Evolutionary conservation across 2,888 invertebrate genomes (phyloP).

Genomic region (Argyresthia goedartella): DNA sequence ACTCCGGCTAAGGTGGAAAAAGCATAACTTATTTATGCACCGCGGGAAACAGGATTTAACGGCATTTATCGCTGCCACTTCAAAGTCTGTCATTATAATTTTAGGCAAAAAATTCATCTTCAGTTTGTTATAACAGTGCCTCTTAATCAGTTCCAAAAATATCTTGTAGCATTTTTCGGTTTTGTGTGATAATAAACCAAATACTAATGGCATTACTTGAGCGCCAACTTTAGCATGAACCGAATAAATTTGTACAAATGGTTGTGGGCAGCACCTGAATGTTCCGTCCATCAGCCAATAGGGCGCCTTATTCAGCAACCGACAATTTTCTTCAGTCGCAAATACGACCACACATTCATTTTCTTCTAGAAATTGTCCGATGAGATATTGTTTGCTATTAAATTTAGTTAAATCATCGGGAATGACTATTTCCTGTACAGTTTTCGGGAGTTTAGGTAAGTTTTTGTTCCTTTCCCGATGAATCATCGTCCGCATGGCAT

Average conservation of each 20-base stretch:
- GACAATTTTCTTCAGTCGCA: not conserved
- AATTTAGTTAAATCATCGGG: not conserved
- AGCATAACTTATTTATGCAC: conserved; percentile 10
- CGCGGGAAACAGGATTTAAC: conserved; percentile 9
- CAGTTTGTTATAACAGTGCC: not conserved
- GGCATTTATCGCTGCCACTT: conserved; percentile 10
- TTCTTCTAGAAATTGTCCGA: not conserved
- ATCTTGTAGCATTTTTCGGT: not conserved
- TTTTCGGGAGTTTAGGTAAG: conserved; percentile 5
- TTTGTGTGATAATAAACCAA: not conserved
- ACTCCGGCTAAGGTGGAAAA: conserved; percentile 9
- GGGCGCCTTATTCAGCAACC: not conserved
- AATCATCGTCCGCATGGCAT: conserved; percentile 7
- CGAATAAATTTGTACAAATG: conserved; percentile 7
- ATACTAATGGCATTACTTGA: conserved; percentile 2
- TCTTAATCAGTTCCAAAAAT: not conserved
- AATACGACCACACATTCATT: not conserved
- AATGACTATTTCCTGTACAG: not conserved
- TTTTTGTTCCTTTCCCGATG: conserved; percentile 7
- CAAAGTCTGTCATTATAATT: conserved; percentile 11
- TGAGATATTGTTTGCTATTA: not conserved
- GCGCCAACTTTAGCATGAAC: conserved; percentile 3
- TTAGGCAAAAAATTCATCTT: not conserved
- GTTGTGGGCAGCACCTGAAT: conserved; percentile 7
- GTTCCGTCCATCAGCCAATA: conserved; percentile 8